A percentile compares a stretch with the other conserved stretches of the same genome.
Conservation (phyloP, 2,113 vertebrate species). For the Zingel zingel region DNA sequence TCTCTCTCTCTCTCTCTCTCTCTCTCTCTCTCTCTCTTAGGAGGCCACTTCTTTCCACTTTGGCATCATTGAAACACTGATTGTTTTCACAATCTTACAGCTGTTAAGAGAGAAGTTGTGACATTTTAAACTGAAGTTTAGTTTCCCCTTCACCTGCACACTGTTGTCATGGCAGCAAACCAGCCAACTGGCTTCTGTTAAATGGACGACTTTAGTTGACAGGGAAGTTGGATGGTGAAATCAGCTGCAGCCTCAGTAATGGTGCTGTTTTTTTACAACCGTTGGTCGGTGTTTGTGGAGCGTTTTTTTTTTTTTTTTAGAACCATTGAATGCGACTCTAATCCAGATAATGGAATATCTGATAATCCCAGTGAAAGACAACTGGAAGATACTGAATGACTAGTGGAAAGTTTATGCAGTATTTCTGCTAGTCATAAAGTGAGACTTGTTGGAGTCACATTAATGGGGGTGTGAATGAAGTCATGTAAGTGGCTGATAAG, state of each 20-base stretch:
- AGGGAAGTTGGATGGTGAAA: conserved; percentile 36
- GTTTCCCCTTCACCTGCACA: conserved; percentile 18
- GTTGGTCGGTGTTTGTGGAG: not conserved
- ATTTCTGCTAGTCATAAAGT: conserved; percentile 15
- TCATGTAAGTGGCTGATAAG: conserved; percentile 14
- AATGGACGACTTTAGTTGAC: conserved; percentile 44
- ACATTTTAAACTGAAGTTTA: conserved; percentile 57
- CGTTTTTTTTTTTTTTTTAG: not conserved
- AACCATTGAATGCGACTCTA: not conserved
- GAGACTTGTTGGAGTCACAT: conserved; percentile 18
- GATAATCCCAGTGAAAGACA: not conserved
- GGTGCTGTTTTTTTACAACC: conserved; percentile 19
- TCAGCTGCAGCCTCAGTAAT: not conserved
- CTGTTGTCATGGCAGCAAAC: conserved; percentile 68
- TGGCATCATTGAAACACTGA: conserved; percentile 18
- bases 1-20: too few relatives aligned
- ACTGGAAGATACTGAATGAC: not conserved
- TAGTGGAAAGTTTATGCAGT: not conserved
- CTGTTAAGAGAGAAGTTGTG: conserved; percentile 59
- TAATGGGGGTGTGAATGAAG: conserved; percentile 29
- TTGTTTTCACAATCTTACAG: conserved; percentile 44
- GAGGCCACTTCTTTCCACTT: conserved; percentile 23
- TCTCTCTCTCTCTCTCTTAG: too few relatives aligned
- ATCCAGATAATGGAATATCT: conserved; percentile 16
- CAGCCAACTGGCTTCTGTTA: conserved; percentile 39